Conservation (phyloP, 2,888 invertebrate genomes). For the Drosophila aldrichi region DNA sequence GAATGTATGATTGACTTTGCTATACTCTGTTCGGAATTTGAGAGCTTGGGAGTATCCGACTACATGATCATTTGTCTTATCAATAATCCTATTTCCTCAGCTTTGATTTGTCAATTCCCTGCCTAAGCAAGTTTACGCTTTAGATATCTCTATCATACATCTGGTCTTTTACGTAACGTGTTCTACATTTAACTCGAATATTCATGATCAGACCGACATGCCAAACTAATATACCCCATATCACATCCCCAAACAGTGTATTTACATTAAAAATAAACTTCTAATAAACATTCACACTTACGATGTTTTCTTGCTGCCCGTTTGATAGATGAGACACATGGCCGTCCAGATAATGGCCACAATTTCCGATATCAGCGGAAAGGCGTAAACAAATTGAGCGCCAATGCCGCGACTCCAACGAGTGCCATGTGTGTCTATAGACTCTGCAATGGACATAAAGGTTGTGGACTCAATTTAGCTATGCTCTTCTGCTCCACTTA, state of each 20-base stretch:
- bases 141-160: background rate
- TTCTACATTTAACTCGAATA: background rate
- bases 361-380: conserved; percentile 82
- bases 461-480: background rate
- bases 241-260: background rate
- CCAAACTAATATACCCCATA: background rate
- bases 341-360: conserved; percentile 83
- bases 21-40: background rate
- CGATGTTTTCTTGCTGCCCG: conserved; percentile 81
- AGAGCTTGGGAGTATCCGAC: too few species aligned
- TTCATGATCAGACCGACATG: too few species aligned
- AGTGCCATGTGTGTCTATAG: conserved; percentile 77
- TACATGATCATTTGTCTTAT: background rate
- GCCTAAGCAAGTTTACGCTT: too few species aligned
- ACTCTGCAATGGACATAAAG: conserved; percentile 53
- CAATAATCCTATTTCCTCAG: background rate
- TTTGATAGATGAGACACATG: conserved; percentile 83
- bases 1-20: background rate
- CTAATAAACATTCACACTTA: conserved; percentile 39
- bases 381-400: conserved; percentile 79
- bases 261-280: background rate
- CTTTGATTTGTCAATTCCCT: background rate
- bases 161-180: background rate
- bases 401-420: conserved; percentile 69
- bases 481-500: conserved; percentile 32